phyloP scores from a whole-genome alignment of 2,797 vertebrate genomes.

The Bradypodion ventrale region DNA sequence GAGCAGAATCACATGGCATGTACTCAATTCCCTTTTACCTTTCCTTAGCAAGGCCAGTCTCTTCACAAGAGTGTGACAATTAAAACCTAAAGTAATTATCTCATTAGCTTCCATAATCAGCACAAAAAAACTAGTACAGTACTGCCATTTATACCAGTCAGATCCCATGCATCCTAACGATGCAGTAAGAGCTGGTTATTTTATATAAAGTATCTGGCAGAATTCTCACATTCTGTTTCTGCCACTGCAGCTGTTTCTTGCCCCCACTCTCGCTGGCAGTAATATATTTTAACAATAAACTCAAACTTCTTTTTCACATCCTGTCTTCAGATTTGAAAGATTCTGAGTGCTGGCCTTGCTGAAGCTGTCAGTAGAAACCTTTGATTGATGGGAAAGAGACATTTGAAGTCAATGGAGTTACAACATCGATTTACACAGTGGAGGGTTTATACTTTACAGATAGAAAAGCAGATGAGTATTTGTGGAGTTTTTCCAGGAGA shows the following conservation, averaged over 20 bases:
- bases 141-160: background rate
- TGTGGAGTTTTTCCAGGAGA: background rate
- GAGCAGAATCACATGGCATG: conserved; percentile 5
- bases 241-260: background rate
- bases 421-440: background rate
- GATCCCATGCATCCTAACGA: conserved; percentile 18
- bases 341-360: background rate
- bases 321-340: background rate
- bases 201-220: background rate
- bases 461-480: background rate
- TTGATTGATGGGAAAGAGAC: conserved; percentile 13
- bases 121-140: conserved; percentile 23
- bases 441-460: background rate
- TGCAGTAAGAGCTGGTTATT: background rate
- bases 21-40: conserved; percentile 24
- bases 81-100: conserved; percentile 25
- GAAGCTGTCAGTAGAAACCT: conserved; percentile 20
- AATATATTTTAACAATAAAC: background rate
- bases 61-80: conserved; percentile 22
- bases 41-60: conserved; percentile 1
- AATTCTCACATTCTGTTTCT: background rate
- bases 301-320: conserved; percentile 24
- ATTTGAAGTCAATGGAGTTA: background rate
- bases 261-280: background rate
- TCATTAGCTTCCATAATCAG: conserved; percentile 31